These are phyloP conservation scores for Heterochromis multidens DNA, from an alignment of 2,113 vertebrate species.

Conservation along the genomic window DNA sequence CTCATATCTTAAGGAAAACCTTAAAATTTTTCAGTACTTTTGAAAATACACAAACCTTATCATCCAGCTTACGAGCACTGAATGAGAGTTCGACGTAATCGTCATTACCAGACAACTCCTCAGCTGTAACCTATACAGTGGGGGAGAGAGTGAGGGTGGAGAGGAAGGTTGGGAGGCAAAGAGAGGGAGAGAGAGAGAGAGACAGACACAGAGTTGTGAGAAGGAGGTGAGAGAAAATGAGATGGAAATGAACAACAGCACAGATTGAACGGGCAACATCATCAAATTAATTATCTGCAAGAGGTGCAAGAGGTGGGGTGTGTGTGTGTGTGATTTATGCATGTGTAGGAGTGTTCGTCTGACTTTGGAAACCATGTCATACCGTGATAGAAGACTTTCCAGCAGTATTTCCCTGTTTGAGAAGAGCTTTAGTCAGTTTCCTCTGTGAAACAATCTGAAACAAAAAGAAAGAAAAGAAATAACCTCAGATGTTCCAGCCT, in stretches of 20 bases:
- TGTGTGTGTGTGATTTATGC: neutral
- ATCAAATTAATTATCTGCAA: conserved; percentile 49
- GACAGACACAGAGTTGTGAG: neutral
- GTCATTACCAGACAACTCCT: conserved; percentile 95
- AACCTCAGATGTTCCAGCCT: neutral
- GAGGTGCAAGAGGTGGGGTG: neutral
- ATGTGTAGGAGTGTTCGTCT: neutral
- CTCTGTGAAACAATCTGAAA: conserved; percentile 96
- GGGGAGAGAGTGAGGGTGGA: neutral
- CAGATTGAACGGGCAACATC: conserved; percentile 36
- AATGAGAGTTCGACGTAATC: conserved; percentile 98
- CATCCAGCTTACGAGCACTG: conserved; percentile 95
- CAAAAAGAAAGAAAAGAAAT: conserved; percentile 1
- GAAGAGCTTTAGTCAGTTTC: conserved; percentile 91
- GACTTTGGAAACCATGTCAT: conserved; percentile 32
- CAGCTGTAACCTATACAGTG: conserved; percentile 87
- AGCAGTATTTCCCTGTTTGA: conserved; percentile 94
- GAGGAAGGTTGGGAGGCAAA: neutral
- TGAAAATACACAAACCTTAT: conserved; percentile 83
- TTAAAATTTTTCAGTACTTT: neutral
- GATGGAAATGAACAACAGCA: conserved; percentile 51
- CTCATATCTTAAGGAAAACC: neutral
- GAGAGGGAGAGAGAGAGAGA: neutral
- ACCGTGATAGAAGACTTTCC: conserved; percentile 98
- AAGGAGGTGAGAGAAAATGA: conserved; percentile 43